Conservation (phyloP, 2,113 vertebrate species). For the Ctenomys sociabilis region DNA sequence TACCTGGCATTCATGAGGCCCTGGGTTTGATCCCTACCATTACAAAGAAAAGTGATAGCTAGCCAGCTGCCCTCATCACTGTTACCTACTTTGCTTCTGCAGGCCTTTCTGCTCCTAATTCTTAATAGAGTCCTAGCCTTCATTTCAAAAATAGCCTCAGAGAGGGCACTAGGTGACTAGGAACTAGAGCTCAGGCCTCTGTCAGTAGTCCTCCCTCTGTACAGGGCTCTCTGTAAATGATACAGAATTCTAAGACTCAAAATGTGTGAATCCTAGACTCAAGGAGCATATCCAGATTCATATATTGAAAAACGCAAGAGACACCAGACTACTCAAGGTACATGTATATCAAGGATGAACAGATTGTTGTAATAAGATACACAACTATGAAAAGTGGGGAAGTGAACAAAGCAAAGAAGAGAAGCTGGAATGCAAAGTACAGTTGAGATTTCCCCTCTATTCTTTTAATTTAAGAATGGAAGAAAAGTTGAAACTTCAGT, state of each 20-base stretch:
- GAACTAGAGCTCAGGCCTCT: neutral
- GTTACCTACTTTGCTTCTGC: neutral
- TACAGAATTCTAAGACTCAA: neutral
- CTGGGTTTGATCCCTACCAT: neutral
- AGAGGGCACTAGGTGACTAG: neutral
- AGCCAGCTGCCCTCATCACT: neutral
- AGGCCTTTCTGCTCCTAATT: neutral
- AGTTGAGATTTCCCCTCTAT: neutral
- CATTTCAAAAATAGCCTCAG: neutral
- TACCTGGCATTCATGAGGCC: neutral
- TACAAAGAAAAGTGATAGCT: neutral
- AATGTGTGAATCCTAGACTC: neutral
- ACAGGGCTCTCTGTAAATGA: neutral
- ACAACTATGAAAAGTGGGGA: neutral
- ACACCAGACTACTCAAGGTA: neutral
- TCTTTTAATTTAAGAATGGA: neutral
- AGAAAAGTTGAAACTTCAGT: constrained; percentile 19
- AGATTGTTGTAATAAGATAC: neutral
- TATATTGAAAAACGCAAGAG: neutral
- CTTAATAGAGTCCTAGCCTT: neutral
- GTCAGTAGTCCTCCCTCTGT: neutral
- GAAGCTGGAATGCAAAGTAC: neutral
- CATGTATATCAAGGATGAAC: no score
- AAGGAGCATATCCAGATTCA: neutral
- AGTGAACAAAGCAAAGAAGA: neutral